Base-by-base conservation (phyloP, 2,797 vertebrate species). In the Antrozous pallidus region DNA sequence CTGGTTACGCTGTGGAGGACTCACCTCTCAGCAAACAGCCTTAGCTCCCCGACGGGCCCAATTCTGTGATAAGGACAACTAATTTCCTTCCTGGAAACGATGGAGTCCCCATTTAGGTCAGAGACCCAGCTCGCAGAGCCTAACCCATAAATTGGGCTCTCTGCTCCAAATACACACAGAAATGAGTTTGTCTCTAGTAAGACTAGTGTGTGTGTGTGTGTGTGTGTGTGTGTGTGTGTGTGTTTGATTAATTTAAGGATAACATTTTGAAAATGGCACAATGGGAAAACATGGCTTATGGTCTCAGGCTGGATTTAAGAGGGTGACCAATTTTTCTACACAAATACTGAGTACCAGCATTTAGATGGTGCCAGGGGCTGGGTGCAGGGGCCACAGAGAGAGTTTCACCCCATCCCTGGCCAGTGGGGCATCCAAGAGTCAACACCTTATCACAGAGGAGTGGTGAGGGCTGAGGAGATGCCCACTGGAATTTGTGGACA, bases 11-110 rank as follows among this genome's bases (percentile, higher is more conserved):
- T 17, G 20, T 45, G 26, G 26, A n/a, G 69, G 63, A n/a, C 33
- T 38, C 69, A 8, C 9, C 36, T 56, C 42, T 47, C 38, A 58
- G 80, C 9, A 47, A 51, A 33, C 20, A 90, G 82, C 40, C 31
- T 92, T 10, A 26, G 8, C 42, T 79, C 58, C 36, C 18, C 26
- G 24, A 8, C 28, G 69, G 18, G 16, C 6, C 51, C 54, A 78
- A 24, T 80, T 84, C 49, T 71, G 75, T 63, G 40, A 63, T 70
- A 6, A 77, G 47, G 42, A 80, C 24, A 84, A 70, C 38, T 20
- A 38, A 78, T 74, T 91, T 93, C 56, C 45, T 92, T 82, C 69
- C 14, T 28, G 58, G 58, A 88, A 90, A 65, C 79, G 73, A 45
- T 85, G 74, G 51, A 67, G n/a, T 71, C 38, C 42, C 73, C 36